Conservation (phyloP, 2,113 vertebrate species). For the Empidonax traillii region DNA sequence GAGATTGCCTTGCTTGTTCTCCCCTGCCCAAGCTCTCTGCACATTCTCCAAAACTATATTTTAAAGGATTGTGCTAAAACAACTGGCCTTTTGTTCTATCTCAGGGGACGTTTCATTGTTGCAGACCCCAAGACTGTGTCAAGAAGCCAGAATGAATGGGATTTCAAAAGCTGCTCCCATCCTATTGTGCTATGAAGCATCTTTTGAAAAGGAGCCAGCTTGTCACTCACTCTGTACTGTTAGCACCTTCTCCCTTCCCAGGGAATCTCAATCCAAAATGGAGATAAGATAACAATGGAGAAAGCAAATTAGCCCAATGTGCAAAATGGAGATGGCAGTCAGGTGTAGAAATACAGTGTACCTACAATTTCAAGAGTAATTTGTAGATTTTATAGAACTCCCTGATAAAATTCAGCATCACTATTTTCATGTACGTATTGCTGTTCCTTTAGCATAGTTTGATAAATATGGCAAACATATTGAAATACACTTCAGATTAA, state of each 20-base stretch:
- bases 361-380: not conserved
- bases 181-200: constrained; percentile 1
- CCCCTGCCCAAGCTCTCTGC: not conserved
- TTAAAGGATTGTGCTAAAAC: constrained; percentile 12
- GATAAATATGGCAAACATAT: not conserved
- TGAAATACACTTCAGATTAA: not conserved
- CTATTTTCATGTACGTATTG: not conserved
- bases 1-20: not conserved
- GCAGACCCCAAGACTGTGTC: constrained; percentile 26
- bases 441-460: not conserved
- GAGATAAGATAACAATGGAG: not conserved
- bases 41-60: not conserved
- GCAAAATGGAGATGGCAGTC: not conserved
- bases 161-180: constrained; percentile 38
- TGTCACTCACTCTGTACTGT: not conserved
- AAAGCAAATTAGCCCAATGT: not conserved
- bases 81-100: not conserved
- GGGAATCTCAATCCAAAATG: constrained; percentile 20
- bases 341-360: not conserved
- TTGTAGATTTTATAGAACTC: not conserved
- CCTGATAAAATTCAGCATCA: not conserved
- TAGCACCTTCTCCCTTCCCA: not conserved
- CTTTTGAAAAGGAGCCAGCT: constrained; percentile 33
- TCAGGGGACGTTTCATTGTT: not conserved
- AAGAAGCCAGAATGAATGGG: constrained; percentile 21